Evolutionary conservation across 2,113 vertebrate genomes (phyloP).

Genomic region (zebrafish (Danio rerio)): DNA sequence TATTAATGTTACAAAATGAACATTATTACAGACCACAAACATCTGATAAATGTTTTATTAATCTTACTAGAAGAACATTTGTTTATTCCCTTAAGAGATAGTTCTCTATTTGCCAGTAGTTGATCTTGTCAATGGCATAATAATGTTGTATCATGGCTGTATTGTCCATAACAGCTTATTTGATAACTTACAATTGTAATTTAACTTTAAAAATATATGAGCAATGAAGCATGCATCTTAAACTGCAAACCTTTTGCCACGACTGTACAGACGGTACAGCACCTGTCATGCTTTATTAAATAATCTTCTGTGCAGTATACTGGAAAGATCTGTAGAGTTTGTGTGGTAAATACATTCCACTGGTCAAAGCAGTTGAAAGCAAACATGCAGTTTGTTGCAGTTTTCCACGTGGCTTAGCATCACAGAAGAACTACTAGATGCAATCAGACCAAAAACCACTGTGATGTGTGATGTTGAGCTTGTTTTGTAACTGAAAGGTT

Average conservation of each 20-base stretch:
- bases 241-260: too few relatives aligned
- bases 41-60: too few relatives aligned
- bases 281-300: background rate
- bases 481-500: background rate
- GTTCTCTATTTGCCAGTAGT: too few relatives aligned
- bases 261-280: background rate
- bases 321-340: background rate
- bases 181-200: background rate
- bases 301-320: background rate
- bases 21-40: too few relatives aligned
- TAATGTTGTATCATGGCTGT: background rate
- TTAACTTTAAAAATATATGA: background rate
- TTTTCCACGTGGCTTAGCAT: background rate
- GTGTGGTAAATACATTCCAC: constrained; percentile 18
- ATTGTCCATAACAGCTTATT: background rate
- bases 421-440: background rate
- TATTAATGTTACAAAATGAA: too few relatives aligned
- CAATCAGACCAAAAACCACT: background rate
- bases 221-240: background rate
- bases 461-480: background rate
- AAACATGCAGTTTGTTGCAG: background rate
- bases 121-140: background rate
- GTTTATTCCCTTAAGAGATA: too few relatives aligned
- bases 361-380: background rate
- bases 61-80: too few relatives aligned